phyloP scores from a whole-genome alignment of 1,140 invertebrate genomes.

The Dryas iulia region DNA sequence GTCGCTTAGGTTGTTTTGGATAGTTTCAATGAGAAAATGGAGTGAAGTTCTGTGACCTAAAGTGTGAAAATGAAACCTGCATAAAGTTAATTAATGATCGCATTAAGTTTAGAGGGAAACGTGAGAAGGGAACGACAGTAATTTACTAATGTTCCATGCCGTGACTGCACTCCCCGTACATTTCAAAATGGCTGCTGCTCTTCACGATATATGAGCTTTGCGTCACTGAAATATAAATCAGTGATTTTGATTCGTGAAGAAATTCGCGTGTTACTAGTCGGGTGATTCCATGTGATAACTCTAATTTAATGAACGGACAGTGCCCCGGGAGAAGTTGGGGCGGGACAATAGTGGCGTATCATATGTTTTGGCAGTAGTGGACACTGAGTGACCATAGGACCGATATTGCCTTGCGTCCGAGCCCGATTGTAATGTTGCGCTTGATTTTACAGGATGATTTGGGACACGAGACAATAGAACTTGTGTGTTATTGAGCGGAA shows the following conservation, averaged over 20 bases:
- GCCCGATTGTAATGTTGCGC: slow-evolving; percentile 73
- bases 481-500: slow-evolving; percentile 77
- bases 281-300: slow-evolving; percentile 63
- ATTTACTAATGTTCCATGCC: slow-evolving; percentile 79
- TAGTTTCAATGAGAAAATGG: slow-evolving; percentile 75
- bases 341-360: slow-evolving; percentile 72
- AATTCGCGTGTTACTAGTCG: slow-evolving; percentile 59
- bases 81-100: slow-evolving; percentile 60
- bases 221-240: slow-evolving; percentile 80
- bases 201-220: slow-evolving; percentile 81
- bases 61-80: slow-evolving; percentile 68
- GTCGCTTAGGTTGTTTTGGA: slow-evolving; percentile 81
- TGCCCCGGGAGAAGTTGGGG: slow-evolving; percentile 52
- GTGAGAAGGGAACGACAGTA: slow-evolving; percentile 55
- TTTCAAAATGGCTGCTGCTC: slow-evolving; percentile 81
- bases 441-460: slow-evolving; percentile 76
- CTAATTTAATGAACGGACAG: slow-evolving; percentile 53
- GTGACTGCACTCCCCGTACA: slow-evolving; percentile 80
- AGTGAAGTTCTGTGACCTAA: slow-evolving; percentile 72
- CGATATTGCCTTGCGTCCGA: slow-evolving; percentile 73
- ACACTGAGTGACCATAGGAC: slow-evolving; percentile 71
- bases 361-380: slow-evolving; percentile 77
- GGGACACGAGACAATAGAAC: slow-evolving; percentile 67
- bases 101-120: slow-evolving; percentile 46
- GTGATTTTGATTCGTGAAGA: slow-evolving; percentile 66